Evolutionary conservation across 2,797 vertebrate species (phyloP), one percentile per base, ranked within the genome.

Genomic region (Sitta carolinensis): DNA sequence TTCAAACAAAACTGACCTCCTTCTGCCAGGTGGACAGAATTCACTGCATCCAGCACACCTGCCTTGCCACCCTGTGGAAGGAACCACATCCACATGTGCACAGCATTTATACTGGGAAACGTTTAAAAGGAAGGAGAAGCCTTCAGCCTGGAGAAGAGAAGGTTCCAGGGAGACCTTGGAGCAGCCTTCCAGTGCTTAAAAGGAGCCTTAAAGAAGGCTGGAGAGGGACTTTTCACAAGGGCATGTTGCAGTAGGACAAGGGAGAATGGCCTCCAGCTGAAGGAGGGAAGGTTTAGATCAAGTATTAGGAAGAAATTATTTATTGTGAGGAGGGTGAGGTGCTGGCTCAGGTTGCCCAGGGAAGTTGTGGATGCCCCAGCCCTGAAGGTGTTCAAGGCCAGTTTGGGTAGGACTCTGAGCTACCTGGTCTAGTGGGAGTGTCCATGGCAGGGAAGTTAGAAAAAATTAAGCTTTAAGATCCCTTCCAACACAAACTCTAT

Each of bases 11-110:
- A 48, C 22, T 1, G 5, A 27, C 27, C n/a, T 74, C 52, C n/a
- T 94, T 70, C 67, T 9, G 8, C 63, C 68, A 61, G 32, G 55
- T 40, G 59, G 45, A 36, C n/a, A 73, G 38, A 13, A 52, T 81
- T 67, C 13, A 29, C 43, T 67, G 63, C 4, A 3, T 57, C 52
- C 57, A 73, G 57, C 36, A 42, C 29, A 8, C 25, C 66, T 42
- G 36, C 43, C 59, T 94, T 73, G 69, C 62, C n/a, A 48, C 15
- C 34, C 48, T 30, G 0, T 7, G 43, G 52, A 76, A 64, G 66
- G 72, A 2, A 25, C 11, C 45, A 20, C n/a, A 42, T 43, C 17
- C 32, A 30, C 29, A 26, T 7, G 6, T 2, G 5, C 1, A 0
- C 40, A 58, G 66, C 1, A 0, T 12, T 74, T 40, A 13, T 0